Evolutionary conservation across 1,140 invertebrate genomes (phyloP), one percentile per base, ranked within the genome.

Genomic region (Drosophila seguyi): DNA sequence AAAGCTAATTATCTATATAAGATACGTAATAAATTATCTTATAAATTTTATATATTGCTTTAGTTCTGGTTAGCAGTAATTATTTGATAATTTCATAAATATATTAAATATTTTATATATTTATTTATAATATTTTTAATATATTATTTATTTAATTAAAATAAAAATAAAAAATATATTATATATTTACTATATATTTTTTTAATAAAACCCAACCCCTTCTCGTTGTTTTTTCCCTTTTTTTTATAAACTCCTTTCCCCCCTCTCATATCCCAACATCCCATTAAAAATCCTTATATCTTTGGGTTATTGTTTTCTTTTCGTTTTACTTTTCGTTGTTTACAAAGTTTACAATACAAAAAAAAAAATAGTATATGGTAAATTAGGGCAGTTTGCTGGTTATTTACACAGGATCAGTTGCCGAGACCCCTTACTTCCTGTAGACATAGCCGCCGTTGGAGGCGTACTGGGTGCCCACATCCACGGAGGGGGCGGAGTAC

Each of bases 381-480:
- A 53, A 20, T 66, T 52, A 38, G 61, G 47, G 47, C 48, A 83
- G 41, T 31, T 57, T 31, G 63, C 36, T 45, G 41, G 45, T 59
- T 60, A 83, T 67, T 65, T 73, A 83, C 84, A 79, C 61, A 71
- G 81, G 75, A 62, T 55, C 61, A 58, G 53, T 55, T 22, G 39
- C 52, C 6, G 25, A 31, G 22, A 16, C 39, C 48, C 41, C 72
- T 79, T 85, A 88, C 85, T 88, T 92, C 78, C 59, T 91, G 91
- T 92, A 92, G 65, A 92, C 81, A 39, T 92, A 92, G 66, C 91
- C 91, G 34, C 91, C 91, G 58, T 92, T 92, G 79, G 91, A 79
- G 53, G 81, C 91, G 29, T 92, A 92, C 78, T 92, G 91, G 57
- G 91, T 92, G 56, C 87, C 91, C 39, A 68, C 79, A 84, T 92